A percentile compares a stretch with the other conserved stretches of the same genome.
Evolutionary conservation across 2,797 vertebrate genomes (phyloP).

Genomic region (Smutsia gigantea): DNA sequence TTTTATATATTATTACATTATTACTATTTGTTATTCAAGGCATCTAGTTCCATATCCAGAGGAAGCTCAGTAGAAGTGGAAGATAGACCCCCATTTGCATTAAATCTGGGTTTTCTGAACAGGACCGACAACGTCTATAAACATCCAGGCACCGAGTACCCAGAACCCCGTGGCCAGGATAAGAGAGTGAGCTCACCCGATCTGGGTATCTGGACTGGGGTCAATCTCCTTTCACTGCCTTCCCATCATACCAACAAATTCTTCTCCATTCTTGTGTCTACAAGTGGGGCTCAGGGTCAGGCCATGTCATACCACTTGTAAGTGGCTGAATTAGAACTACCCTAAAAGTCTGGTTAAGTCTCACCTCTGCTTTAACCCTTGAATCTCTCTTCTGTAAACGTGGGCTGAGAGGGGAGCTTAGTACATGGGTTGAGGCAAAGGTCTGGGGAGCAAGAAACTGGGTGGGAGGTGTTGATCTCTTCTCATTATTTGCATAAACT

Average conservation of each 20-base stretch:
- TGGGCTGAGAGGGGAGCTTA: background rate
- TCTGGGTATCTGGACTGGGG: background rate
- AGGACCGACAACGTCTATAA: background rate
- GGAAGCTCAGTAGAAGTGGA: background rate
- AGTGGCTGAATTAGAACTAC: background rate
- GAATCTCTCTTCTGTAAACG: background rate
- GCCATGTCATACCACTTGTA: fast-evolving
- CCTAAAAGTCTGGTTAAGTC: background rate
- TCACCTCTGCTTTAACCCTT: background rate
- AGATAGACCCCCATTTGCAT: background rate
- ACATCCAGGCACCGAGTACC: background rate
- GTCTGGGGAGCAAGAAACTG: background rate
- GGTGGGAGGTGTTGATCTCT: background rate
- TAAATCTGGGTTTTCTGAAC: background rate
- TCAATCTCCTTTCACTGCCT: background rate
- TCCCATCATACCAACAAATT: background rate
- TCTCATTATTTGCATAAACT: background rate
- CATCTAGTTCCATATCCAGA: background rate
- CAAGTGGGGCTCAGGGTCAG: background rate
- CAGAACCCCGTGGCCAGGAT: background rate
- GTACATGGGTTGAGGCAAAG: background rate
- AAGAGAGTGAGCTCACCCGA: background rate
- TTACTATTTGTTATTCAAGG: background rate
- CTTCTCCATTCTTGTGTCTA: background rate
- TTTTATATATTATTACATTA: background rate